Evolutionary conservation across 2,113 vertebrate genomes (phyloP).

Genomic region (Xiphorhynchus elegans): DNA sequence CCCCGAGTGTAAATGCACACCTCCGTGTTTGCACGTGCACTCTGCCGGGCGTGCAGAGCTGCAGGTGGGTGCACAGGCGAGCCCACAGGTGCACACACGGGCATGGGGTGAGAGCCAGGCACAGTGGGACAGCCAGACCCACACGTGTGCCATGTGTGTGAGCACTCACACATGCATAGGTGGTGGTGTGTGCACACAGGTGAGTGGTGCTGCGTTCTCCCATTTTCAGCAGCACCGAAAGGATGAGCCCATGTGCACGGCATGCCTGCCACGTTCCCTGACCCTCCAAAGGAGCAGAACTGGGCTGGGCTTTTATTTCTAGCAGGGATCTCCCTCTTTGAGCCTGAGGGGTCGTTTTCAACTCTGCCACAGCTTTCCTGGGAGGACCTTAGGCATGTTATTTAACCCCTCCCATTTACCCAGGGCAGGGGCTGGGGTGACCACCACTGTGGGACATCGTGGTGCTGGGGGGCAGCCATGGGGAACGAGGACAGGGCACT

Average conservation of each 20-base stretch:
- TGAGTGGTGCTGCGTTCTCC: rapidly evolving
- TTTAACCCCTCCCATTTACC: not conserved
- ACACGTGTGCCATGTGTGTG: rapidly evolving
- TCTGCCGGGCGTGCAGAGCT: rapidly evolving
- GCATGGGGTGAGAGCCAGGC: rapidly evolving
- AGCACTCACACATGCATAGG: rapidly evolving
- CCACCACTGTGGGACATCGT: rapidly evolving
- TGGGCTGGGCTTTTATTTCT: not conserved
- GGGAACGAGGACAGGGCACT: not conserved
- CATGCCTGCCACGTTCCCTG: not conserved
- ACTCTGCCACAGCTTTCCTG: not conserved
- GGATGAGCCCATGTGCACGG: rapidly evolving
- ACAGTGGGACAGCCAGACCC: rapidly evolving
- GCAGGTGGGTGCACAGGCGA: not conserved
- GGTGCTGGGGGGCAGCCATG: rapidly evolving
- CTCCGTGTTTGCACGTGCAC: rapidly evolving
- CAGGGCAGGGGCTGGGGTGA: not conserved
- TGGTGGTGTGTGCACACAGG: rapidly evolving
- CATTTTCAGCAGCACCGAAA: rapidly evolving
- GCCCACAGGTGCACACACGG: rapidly evolving
- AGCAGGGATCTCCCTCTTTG: not conserved
- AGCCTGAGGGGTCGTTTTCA: not conserved
- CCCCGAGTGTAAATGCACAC: rapidly evolving
- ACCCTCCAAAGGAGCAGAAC: not conserved
- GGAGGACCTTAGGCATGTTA: not conserved